phyloP scores from a whole-genome alignment of 1,140 invertebrate genomes.

The Dermatophagoides farinae region DNA sequence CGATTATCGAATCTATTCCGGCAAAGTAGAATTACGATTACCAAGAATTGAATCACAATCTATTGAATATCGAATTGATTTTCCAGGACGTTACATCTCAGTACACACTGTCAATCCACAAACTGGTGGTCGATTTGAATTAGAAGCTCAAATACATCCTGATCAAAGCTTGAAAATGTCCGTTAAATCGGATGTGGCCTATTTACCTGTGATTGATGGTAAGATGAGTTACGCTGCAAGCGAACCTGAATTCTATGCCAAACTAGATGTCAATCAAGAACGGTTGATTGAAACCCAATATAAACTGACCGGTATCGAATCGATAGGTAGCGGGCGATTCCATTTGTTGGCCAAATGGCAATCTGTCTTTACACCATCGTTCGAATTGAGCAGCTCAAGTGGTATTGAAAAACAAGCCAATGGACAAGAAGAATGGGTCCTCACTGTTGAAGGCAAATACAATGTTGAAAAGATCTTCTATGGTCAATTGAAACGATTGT shows the following conservation, averaged over 20 bases:
- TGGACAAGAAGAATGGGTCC: neutral
- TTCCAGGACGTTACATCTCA: neutral
- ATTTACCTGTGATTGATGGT: neutral
- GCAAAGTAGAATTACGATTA: neutral
- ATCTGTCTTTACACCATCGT: neutral
- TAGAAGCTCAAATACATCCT: neutral
- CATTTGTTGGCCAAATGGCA: slow-evolving; percentile 2
- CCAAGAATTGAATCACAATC: neutral
- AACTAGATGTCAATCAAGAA: neutral
- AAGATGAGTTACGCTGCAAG: neutral
- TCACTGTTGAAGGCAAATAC: neutral
- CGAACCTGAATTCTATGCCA: neutral
- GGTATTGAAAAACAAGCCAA: neutral
- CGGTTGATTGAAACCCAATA: slow-evolving; percentile 7
- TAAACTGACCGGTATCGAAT: neutral
- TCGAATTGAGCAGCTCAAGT: neutral
- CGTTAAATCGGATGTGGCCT: neutral
- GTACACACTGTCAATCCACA: neutral
- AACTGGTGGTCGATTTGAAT: slow-evolving; percentile 5
- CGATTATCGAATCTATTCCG: neutral
- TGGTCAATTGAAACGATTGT: neutral
- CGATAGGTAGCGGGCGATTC: neutral
- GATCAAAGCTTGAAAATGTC: neutral
- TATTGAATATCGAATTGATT: neutral
- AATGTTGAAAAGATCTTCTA: neutral